Conservation (phyloP, 2,888 invertebrate genomes). For the Eupithecia exiguata region DNA sequence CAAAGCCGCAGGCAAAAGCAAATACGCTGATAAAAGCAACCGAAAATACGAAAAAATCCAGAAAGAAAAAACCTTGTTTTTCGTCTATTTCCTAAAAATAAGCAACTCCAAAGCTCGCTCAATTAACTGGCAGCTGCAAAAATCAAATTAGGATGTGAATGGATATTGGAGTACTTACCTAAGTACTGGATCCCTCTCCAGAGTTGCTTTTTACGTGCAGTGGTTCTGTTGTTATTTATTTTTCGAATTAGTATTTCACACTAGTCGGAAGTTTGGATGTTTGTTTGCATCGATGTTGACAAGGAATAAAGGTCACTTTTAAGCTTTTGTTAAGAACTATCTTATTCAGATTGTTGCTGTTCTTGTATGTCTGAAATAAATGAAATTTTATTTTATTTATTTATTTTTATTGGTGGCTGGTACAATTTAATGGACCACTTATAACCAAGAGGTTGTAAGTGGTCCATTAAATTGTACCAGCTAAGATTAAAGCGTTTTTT, state of each 20-base stretch:
- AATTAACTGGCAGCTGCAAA: conserved; percentile 29
- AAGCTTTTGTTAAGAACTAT: background rate
- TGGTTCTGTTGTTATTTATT: background rate
- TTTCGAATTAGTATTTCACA: background rate
- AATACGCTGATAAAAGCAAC: background rate
- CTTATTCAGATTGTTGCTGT: background rate
- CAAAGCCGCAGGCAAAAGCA: no score
- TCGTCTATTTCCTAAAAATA: background rate
- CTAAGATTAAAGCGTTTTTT: no score
- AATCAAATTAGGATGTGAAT: conserved; percentile 34
- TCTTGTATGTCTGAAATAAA: no score
- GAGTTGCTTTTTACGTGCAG: background rate
- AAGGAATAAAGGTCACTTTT: no score
- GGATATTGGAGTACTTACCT: conserved; percentile 32
- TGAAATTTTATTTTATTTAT: no score
- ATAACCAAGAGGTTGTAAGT: no score
- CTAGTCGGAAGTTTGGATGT: background rate
- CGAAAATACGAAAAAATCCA: background rate
- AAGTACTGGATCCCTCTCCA: background rate
- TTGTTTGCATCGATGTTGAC: background rate
- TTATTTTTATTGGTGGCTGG: no score
- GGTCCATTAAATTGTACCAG: no score
- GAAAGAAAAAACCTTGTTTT: background rate
- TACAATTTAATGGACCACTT: no score
- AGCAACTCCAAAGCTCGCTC: conserved; percentile 15